A percentile compares a stretch with the other conserved stretches of the same genome.
These are phyloP conservation scores for Labeo catla DNA, from an alignment of 2,113 vertebrate genomes.

Conservation along the genomic window DNA sequence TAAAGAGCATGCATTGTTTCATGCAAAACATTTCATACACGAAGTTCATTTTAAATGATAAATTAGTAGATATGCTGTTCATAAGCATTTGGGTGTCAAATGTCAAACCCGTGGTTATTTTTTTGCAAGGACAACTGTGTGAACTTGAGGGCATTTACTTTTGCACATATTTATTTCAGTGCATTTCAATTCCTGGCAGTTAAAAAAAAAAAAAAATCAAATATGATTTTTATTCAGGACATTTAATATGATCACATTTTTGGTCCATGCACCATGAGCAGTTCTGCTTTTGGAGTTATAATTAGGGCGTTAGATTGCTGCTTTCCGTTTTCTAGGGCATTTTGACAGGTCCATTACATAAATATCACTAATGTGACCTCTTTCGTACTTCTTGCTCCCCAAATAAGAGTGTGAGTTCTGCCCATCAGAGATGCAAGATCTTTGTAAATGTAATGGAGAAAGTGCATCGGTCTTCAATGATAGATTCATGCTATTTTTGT, in stretches of 20 bases:
- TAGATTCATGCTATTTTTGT: neutral
- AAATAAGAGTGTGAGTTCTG: neutral
- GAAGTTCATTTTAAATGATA: neutral
- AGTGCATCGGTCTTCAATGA: neutral
- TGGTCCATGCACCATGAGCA: neutral
- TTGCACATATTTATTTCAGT: neutral
- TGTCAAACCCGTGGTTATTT: neutral
- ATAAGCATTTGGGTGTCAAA: neutral
- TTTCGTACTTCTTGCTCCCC: neutral
- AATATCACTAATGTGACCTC: slow-evolving; percentile 19
- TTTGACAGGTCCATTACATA: slow-evolving; percentile 27
- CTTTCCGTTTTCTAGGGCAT: slow-evolving; percentile 23
- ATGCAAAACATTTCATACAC: neutral
- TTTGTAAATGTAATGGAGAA: neutral
- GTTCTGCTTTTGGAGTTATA: slow-evolving; percentile 1
- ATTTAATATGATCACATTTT: slow-evolving; percentile 15
- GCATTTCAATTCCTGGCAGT: neutral
- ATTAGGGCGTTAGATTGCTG: slow-evolving; percentile 3
- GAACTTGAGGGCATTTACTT: neutral
- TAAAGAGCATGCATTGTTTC: neutral
- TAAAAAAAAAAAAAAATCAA: neutral
- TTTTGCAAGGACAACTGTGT: neutral
- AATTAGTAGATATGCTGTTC: neutral
- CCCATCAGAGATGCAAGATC: neutral
- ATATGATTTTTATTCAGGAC: neutral